These are phyloP conservation scores for Oligia latruncula DNA, from an alignment of 2,888 invertebrate genomes.

Conservation along the genomic window DNA sequence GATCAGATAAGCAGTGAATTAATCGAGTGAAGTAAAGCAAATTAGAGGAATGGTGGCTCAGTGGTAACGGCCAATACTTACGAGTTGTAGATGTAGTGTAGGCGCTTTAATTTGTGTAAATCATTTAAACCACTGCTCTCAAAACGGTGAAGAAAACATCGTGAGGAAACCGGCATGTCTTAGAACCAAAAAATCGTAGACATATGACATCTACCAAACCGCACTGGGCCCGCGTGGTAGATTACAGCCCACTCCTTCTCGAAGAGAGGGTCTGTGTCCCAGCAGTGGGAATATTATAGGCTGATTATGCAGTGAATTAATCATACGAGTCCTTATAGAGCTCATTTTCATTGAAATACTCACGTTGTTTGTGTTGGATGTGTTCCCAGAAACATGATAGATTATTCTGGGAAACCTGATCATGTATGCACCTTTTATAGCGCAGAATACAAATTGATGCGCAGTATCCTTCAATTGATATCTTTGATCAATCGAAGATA, in stretches of 20 bases:
- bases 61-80: not conserved
- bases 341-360: not conserved
- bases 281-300: not conserved
- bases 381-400: conserved; percentile 2
- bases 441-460: conserved; percentile 19
- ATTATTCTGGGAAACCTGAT: conserved; percentile 16
- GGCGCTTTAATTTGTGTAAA: not conserved
- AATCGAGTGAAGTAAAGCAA: not conserved
- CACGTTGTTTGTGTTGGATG: conserved; percentile 6
- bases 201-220: not conserved
- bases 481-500: not conserved
- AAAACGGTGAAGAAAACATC: no score
- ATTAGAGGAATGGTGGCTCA: not conserved
- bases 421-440: conserved; percentile 27
- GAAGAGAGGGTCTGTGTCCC: not conserved
- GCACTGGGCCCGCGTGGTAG: not conserved
- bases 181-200: not conserved
- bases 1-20: not conserved
- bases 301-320: not conserved
- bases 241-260: not conserved
- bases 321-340: not conserved
- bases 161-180: not conserved
- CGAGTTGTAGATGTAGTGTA: not conserved
- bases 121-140: not conserved
- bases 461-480: conserved; percentile 25